Base-by-base conservation (phyloP, 2,113 vertebrate genomes). In the Andinoacara biseriatus region DNA sequence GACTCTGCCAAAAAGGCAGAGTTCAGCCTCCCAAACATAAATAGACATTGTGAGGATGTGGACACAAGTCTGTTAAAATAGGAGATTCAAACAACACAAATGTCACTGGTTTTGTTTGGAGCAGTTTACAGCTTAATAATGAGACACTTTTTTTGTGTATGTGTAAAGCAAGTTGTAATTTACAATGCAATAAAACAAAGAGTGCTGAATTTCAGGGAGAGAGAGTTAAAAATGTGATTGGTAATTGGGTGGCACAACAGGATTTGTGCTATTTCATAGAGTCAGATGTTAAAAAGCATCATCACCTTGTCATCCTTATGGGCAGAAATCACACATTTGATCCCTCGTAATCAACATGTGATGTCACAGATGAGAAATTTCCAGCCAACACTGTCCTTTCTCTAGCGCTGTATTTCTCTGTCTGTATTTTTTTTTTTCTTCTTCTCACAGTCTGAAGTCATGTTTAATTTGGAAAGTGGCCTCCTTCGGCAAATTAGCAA, bases 401-500 rank as follows among this genome's bases (percentile, higher is more conserved):
- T 76, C 31, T n/a, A 11, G 40, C 75, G 69, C 62, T 57, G 11
- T 18, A 7, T 65, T 38, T 49, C 18, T 22, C 62, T 72, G 26
- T 77, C 20, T 52, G 24, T 61, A 0, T 76, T 82, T 80, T 40
- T 9, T 4, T 62, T 78, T 80, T 57, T 67, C 87, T 91, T 93
- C 95, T 95, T 94, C 92, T 96, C 94, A 78, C 94, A 93, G 94
- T 93, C 95, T 92, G 84, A 94, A 97, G 95, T 97, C 96, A 95
- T 96, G 96, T 98, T 97, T 97, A 95, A 98, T 98, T 97, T 97
- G 96, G 96, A 97, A 97, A 96, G 95, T 91, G 95, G 95, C 95
- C 96, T 98, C 96, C 96, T 98, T 97, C 93, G 95, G 97, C 96
- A 97, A 98, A 98, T 98, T 97, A 98, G 97, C 97, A 99, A 98